Conservation (phyloP, 2,888 invertebrate species). For the Corythucha ciliata region DNA sequence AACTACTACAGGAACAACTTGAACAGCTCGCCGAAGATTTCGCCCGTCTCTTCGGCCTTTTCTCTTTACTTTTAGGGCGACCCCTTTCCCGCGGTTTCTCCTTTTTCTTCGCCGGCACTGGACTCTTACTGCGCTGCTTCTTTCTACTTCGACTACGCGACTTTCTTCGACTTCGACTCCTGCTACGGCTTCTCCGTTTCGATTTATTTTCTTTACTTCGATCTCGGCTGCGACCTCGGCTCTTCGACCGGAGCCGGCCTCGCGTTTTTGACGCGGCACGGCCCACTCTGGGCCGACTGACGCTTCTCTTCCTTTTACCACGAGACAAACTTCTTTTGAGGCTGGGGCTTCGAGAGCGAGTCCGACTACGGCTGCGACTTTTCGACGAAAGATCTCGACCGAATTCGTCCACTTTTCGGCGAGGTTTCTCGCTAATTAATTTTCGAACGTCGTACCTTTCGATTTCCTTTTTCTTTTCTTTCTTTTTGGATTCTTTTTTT, state of each 20-base stretch:
- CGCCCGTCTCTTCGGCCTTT: conserved; percentile 37
- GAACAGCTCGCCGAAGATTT: conserved; percentile 45
- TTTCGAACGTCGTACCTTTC: conserved; percentile 75
- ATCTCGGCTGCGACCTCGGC: conserved; percentile 37
- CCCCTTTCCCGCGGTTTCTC: conserved; percentile 21
- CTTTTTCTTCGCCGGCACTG: conserved; percentile 17
- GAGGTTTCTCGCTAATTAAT: conserved; percentile 59
- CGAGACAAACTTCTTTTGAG: conserved; percentile 42
- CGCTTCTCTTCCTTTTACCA: conserved; percentile 37
- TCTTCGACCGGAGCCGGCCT: conserved; percentile 27
- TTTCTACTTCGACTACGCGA: conserved; percentile 24
- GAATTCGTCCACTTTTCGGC: conserved; percentile 61
- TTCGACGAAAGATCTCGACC: conserved; percentile 54
- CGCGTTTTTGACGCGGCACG: conserved; percentile 32
- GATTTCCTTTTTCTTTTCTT: conserved; percentile 62
- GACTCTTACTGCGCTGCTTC: conserved; percentile 21
- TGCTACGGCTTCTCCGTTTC: conserved; percentile 19
- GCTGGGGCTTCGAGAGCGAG: conserved; percentile 37
- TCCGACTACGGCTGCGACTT: conserved; percentile 34
- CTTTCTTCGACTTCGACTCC: conserved; percentile 20
- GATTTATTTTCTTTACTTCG: conserved; percentile 39
- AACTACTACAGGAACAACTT: conserved; percentile 40
- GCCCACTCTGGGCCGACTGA: conserved; percentile 19
- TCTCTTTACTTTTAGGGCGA: conserved; percentile 11
- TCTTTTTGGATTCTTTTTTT: conserved; percentile 41